Evolutionary conservation across 1,140 invertebrate genomes (phyloP).

Genomic region (Drosophila dunni): DNA sequence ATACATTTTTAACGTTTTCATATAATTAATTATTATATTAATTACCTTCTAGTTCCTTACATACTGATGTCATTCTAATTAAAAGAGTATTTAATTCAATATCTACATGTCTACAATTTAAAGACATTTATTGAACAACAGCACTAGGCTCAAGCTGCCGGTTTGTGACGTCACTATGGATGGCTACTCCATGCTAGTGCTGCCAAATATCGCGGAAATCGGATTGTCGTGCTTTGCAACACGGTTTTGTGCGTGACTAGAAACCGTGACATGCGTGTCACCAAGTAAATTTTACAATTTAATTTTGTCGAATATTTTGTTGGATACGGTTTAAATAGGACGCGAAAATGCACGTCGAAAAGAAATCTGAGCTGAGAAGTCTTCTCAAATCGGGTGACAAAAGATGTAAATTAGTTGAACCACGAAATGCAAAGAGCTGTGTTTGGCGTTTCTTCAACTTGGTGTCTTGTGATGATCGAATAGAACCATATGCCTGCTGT

Average conservation of each 20-base stretch:
- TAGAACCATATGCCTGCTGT: slow-evolving; percentile 72
- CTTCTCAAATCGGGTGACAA: slow-evolving; percentile 68
- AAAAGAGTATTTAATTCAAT: no score
- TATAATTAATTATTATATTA: no score
- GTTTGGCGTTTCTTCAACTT: slow-evolving; percentile 75
- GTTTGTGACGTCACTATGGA: slow-evolving; percentile 35
- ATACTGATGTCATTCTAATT: no score
- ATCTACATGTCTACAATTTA: not conserved
- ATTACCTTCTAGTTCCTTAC: no score
- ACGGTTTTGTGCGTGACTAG: slow-evolving; percentile 77
- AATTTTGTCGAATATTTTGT: slow-evolving; percentile 38
- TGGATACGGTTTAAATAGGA: slow-evolving; percentile 12
- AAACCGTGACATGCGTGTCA: slow-evolving; percentile 69
- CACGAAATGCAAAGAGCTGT: slow-evolving; percentile 69
- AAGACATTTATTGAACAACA: not conserved
- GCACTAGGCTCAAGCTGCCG: not conserved
- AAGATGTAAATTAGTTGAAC: slow-evolving; percentile 68
- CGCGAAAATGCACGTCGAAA: slow-evolving; percentile 63
- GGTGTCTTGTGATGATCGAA: slow-evolving; percentile 65
- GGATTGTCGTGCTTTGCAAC: slow-evolving; percentile 45
- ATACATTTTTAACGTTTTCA: no score
- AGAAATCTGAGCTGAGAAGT: slow-evolving; percentile 63
- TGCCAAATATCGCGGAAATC: slow-evolving; percentile 1
- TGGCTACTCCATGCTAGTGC: slow-evolving; percentile 19
- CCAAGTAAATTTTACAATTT: slow-evolving; percentile 39